Evolutionary conservation across 2,113 vertebrate species (phyloP).

Genomic region (Okapia johnstoni): DNA sequence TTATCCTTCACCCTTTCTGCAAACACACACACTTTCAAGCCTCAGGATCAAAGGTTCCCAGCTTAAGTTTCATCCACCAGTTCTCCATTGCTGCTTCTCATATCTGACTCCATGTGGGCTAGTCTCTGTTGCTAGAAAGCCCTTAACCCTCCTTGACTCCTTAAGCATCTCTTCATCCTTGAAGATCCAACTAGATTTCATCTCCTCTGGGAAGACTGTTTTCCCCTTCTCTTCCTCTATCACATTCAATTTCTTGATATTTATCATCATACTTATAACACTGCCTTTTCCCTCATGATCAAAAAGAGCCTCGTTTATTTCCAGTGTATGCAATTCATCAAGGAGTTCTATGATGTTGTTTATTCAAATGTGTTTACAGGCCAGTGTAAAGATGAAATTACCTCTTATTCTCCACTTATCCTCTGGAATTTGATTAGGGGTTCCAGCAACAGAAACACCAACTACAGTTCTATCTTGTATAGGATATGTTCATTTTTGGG

Average conservation of each 20-base stretch:
- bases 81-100: rapidly evolving
- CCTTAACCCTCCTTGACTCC: not conserved
- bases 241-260: not conserved
- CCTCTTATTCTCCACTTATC: not conserved
- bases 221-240: not conserved
- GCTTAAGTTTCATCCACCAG: not conserved
- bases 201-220: not conserved
- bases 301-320: not conserved
- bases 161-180: not conserved
- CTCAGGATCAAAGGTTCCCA: not conserved
- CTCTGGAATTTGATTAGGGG: not conserved
- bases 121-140: not conserved
- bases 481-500: not conserved
- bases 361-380: not conserved
- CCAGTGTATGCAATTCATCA: not conserved
- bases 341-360: not conserved
- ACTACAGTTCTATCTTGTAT: not conserved
- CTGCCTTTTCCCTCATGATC: not conserved
- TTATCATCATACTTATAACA: not conserved
- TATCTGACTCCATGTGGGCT: not conserved
- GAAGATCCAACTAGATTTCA: not conserved
- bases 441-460: not conserved
- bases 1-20: not conserved
- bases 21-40: not conserved
- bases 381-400: not conserved